These are phyloP conservation scores for Diogma glabrata DNA, from an alignment of 2,888 invertebrate species.

Conservation along the genomic window DNA sequence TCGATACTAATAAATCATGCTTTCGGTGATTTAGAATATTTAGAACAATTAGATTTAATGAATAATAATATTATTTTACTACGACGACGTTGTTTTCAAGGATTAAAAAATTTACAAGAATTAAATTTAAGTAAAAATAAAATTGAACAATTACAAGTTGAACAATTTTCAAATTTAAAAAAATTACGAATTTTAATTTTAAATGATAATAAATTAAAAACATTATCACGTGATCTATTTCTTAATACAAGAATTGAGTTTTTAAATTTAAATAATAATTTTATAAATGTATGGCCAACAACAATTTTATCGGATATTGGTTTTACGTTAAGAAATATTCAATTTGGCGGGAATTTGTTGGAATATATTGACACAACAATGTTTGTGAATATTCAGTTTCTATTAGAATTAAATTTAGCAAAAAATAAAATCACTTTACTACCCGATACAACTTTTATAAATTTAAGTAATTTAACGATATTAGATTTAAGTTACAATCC, in stretches of 20 bases:
- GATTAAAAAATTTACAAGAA: slow-evolving; percentile 60
- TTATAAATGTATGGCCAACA: slow-evolving; percentile 67
- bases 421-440: slow-evolving; percentile 72
- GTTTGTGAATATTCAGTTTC: slow-evolving; percentile 69
- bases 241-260: slow-evolving; percentile 69
- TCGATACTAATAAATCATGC: slow-evolving; percentile 57
- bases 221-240: slow-evolving; percentile 66
- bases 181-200: slow-evolving; percentile 62
- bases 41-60: slow-evolving; percentile 63
- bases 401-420: slow-evolving; percentile 65
- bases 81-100: slow-evolving; percentile 65
- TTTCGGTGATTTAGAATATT: slow-evolving; percentile 54
- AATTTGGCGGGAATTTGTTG: slow-evolving; percentile 65
- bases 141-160: slow-evolving; percentile 63
- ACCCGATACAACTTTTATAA: slow-evolving; percentile 80
- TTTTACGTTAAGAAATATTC: slow-evolving; percentile 63
- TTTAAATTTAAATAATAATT: slow-evolving; percentile 67
- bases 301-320: slow-evolving; percentile 67
- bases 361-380: slow-evolving; percentile 81
- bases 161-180: slow-evolving; percentile 66
- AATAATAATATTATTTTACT: slow-evolving; percentile 62
- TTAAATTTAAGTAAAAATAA: slow-evolving; percentile 67
- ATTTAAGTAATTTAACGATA: slow-evolving; percentile 62
- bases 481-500: slow-evolving; percentile 72
- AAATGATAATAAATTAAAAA: slow-evolving; percentile 57